Evolutionary conservation across 2,797 vertebrate species (phyloP), one percentile per base, ranked within the genome.

Genomic region (Danio jaintianensis): DNA sequence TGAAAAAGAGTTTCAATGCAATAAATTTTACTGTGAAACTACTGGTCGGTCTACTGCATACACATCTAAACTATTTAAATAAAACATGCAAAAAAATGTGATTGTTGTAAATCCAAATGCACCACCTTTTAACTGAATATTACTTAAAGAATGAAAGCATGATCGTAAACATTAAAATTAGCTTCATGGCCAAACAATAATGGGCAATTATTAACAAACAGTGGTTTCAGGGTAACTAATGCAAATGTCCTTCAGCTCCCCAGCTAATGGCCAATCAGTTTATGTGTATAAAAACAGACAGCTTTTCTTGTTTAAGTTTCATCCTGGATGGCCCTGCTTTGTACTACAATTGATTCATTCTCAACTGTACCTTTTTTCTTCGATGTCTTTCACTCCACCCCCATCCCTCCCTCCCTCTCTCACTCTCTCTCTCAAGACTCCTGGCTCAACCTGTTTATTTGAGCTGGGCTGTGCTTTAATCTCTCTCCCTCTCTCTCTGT

Each of bases 371-470:
- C 78, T 64, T 83, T 86, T 81, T 85, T 69, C 50, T 67, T 82
- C 79, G 10, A 81, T 81, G 72, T 82, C 61, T 85, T 82, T 77
- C 69, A 53, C 68, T 50, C 66, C 85, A 79, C 82, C 50, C 86
- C 78, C 84, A 75, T 81, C 61, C 80, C 48, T 69, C 79, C 61
- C 78, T 71, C 75, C 61, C 73, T 81, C 85, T 62, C 82, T 9
- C 71, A n/a, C 79, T 50, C 79, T 50, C 73, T 66, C 84, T 85
- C 75, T 84, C 79, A 83, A 82, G 67, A 83, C 85, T 89, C 88
- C 90, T 90, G 63, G 90, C 88, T 92, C 86, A 87, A 93, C 93
- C 91, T 93, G 93, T 92, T 93, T 94, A 93, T 94, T 92, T 91
- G 83, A 93, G 81, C 68, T 90, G 91, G 90, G 91, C 88, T 90